phyloP scores from a whole-genome alignment of 2,888 invertebrate species.

The Encarsia formosa region DNA sequence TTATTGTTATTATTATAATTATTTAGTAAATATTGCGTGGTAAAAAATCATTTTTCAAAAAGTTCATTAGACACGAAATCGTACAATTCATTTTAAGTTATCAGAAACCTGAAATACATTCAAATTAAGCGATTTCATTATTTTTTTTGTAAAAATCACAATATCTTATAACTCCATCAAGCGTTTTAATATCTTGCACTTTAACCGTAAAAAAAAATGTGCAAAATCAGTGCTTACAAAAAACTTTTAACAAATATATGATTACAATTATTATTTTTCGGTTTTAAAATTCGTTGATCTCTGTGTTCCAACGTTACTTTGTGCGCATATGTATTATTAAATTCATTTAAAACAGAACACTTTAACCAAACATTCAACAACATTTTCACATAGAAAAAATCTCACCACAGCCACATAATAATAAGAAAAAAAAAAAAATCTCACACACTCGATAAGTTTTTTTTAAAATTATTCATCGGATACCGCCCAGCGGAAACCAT shows the following conservation, averaged over 20 bases:
- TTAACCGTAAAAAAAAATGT: neutral
- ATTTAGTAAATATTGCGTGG: neutral
- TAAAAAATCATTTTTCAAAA: slow-evolving; percentile 21
- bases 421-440: slow-evolving; percentile 4
- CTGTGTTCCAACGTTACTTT: slow-evolving; percentile 16
- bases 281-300: slow-evolving; percentile 15
- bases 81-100: slow-evolving; percentile 9
- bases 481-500: slow-evolving; percentile 75
- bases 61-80: slow-evolving; percentile 15
- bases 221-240: slow-evolving; percentile 8
- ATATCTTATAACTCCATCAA: slow-evolving; percentile 13
- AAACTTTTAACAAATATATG: neutral
- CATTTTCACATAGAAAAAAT: slow-evolving; percentile 11
- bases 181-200: slow-evolving; percentile 8
- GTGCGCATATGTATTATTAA: slow-evolving; percentile 18
- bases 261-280: slow-evolving; percentile 6
- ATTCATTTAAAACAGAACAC: slow-evolving; percentile 8
- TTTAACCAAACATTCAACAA: slow-evolving; percentile 8
- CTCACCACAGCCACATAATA: slow-evolving; percentile 26
- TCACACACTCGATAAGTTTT: neutral
- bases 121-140: slow-evolving; percentile 2
- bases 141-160: slow-evolving; percentile 18
- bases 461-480: slow-evolving; percentile 39
- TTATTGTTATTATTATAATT: slow-evolving; percentile 6
- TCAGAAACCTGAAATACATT: neutral